Percentiles rank a stretch among this genome's conserved stretches.
These are phyloP conservation scores for Drosophila willistoni DNA, from an alignment of 1,140 invertebrate species.

Conservation along the genomic window DNA sequence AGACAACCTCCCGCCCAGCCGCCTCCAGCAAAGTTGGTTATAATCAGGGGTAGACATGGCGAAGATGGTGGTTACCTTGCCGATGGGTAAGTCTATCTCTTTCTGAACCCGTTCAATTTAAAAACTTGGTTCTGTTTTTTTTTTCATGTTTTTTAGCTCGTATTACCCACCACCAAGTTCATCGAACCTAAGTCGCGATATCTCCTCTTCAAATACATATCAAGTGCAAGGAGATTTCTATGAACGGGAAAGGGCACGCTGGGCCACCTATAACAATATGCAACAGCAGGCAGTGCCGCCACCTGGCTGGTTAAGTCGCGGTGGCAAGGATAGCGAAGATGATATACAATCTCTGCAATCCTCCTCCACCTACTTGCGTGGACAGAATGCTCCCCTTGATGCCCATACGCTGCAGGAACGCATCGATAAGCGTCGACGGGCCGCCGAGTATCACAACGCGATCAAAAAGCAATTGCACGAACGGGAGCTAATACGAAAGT, in stretches of 20 bases:
- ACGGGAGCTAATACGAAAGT: slow-evolving; percentile 85
- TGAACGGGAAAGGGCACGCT: slow-evolving; percentile 85
- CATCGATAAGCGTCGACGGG: slow-evolving; percentile 86
- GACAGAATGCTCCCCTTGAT: slow-evolving; percentile 87
- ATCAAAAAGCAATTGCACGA: slow-evolving; percentile 88
- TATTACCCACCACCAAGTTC: slow-evolving; percentile 62
- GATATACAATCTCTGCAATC: slow-evolving; percentile 82
- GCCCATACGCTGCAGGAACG: slow-evolving; percentile 86
- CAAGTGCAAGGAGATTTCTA: slow-evolving; percentile 73
- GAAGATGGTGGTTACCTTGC: slow-evolving; percentile 63
- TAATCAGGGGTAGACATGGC: slow-evolving; percentile 53
- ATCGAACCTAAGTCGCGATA: slow-evolving; percentile 72
- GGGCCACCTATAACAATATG: slow-evolving; percentile 84
- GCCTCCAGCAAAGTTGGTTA: slow-evolving; percentile 42
- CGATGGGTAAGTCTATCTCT: slow-evolving; percentile 59
- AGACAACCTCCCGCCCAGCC: slow-evolving; percentile 44
- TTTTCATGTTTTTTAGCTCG: slow-evolving; percentile 21
- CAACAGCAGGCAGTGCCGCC: slow-evolving; percentile 38
- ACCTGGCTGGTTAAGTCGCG: slow-evolving; percentile 74
- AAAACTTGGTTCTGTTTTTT: not conserved
- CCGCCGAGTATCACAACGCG: slow-evolving; percentile 87
- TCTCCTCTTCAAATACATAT: slow-evolving; percentile 79
- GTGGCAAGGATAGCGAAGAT: slow-evolving; percentile 81
- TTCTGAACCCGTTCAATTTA: no score
- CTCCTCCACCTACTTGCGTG: slow-evolving; percentile 85